These are phyloP conservation scores for Hydrophis major DNA, from an alignment of 2,797 vertebrate species.

Conservation along the genomic window DNA sequence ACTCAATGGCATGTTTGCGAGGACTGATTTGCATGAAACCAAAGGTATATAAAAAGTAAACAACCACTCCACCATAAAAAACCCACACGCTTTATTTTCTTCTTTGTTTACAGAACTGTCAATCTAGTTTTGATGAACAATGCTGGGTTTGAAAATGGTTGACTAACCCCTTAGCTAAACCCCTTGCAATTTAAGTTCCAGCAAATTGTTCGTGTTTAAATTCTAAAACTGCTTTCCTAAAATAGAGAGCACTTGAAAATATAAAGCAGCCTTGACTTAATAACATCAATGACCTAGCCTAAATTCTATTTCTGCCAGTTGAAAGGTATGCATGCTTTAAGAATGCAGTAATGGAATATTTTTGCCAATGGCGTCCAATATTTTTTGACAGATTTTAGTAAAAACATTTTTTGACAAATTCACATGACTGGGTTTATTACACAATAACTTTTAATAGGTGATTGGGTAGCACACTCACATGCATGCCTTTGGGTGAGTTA, in stretches of 20 bases:
- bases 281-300: background rate
- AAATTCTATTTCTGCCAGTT: background rate
- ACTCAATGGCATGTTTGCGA: background rate
- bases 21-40: background rate
- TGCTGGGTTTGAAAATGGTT: constrained; percentile 23
- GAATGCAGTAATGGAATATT: background rate
- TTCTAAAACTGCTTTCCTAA: background rate
- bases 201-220: background rate
- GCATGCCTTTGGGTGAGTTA: background rate
- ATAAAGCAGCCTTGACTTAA: background rate
- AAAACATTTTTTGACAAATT: background rate
- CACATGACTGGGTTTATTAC: background rate
- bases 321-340: background rate
- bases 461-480: background rate
- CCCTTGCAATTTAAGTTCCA: background rate
- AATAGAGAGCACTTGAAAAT: background rate
- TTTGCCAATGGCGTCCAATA: background rate
- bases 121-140: constrained; percentile 22
- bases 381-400: background rate
- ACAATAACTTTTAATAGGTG: background rate
- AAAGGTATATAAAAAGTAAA: constrained; percentile 41
- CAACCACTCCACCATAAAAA: constrained; percentile 36
- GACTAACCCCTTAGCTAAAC: background rate
- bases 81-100: constrained; percentile 28
- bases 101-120: constrained; percentile 3